Conservation (phyloP, 2,797 vertebrate species). For the Gephyroberyx darwinii region DNA sequence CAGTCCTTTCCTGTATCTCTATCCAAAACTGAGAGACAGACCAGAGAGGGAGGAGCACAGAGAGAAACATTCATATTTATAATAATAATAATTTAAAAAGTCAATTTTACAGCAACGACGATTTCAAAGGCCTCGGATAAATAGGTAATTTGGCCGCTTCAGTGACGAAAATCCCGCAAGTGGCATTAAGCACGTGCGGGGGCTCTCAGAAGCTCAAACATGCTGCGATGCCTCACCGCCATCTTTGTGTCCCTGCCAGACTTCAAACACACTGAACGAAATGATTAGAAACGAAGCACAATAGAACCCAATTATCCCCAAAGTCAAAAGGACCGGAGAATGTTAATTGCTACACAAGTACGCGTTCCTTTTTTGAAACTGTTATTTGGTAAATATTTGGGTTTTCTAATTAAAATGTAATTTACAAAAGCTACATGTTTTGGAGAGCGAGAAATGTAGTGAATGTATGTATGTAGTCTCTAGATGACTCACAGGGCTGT, state of each 20-base stretch:
- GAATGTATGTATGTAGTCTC: conserved; percentile 2
- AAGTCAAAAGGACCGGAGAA: conserved; percentile 33
- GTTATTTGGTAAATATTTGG: conserved; percentile 17
- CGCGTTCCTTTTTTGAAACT: conserved; percentile 1
- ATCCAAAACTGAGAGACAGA: neutral
- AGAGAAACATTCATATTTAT: conserved; percentile 48
- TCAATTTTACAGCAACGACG: conserved; percentile 22
- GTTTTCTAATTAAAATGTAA: conserved; percentile 19
- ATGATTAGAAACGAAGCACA: conserved; percentile 6
- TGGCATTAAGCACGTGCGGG: neutral
- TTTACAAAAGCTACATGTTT: neutral
- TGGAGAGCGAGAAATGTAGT: neutral
- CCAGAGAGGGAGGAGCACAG: conserved; percentile 4
- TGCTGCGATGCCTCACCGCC: neutral
- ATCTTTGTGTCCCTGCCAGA: neutral
- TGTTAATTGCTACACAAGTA: conserved; percentile 27
- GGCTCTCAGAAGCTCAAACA: neutral
- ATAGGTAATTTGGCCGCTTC: conserved; percentile 41
- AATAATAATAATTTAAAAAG: conserved; percentile 19
- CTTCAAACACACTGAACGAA: conserved; percentile 6
- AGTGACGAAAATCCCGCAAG: conserved; percentile 11
- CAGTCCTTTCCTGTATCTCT: conserved; percentile 14
- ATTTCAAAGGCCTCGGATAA: conserved; percentile 40
- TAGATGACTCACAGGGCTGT: conserved; percentile 5
- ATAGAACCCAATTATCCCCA: conserved; percentile 25